Conservation (phyloP, 1,140 invertebrate genomes). For the Ceratina japonica region DNA sequence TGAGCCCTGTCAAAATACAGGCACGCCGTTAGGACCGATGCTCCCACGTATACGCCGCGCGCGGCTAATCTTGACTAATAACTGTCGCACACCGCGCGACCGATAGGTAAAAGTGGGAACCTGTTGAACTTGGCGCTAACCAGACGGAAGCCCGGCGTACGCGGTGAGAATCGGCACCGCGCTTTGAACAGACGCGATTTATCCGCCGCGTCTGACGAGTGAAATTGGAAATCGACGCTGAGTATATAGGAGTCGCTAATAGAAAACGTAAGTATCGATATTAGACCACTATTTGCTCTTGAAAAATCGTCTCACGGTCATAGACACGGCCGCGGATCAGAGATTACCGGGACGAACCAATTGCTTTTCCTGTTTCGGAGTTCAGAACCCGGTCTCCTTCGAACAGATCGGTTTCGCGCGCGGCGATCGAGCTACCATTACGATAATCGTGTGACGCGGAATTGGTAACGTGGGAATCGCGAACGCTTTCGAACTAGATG, state of each 20-base stretch:
- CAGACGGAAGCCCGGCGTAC: conserved; percentile 1
- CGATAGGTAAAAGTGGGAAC: conserved; percentile 36
- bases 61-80: conserved; percentile 78
- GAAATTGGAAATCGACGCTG: no score
- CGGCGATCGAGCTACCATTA: conserved; percentile 18
- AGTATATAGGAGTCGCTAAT: no score
- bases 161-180: neutral
- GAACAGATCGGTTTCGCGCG: conserved; percentile 32
- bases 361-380: conserved; percentile 33
- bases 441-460: conserved; percentile 20
- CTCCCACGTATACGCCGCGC: conserved; percentile 44
- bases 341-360: conserved; percentile 60
- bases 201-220: no score
- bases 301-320: conserved; percentile 24
- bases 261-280: no score
- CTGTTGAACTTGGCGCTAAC: conserved; percentile 43
- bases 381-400: conserved; percentile 4
- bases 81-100: conserved; percentile 65
- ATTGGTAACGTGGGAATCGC: conserved; percentile 40
- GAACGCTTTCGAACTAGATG: no score
- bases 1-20: conserved; percentile 76
- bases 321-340: conserved; percentile 57
- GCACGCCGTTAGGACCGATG: conserved; percentile 54
- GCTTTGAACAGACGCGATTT: no score
- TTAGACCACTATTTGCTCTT: no score